These are phyloP conservation scores for Vulpes vulpes DNA, from an alignment of 2,113 vertebrate genomes.

Conservation along the genomic window DNA sequence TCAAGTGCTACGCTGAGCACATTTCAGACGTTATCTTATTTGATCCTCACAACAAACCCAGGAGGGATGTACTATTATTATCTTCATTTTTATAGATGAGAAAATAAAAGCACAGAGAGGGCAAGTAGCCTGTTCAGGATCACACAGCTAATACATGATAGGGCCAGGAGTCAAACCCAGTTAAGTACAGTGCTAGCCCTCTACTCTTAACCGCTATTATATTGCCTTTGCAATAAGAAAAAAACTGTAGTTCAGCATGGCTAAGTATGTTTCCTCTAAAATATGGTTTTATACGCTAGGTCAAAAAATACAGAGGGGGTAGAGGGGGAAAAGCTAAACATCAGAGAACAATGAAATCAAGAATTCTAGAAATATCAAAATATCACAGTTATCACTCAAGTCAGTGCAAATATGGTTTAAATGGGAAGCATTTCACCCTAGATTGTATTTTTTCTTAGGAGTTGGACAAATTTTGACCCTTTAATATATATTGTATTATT, in stretches of 20 bases:
- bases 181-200: no score
- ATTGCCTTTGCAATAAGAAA: background rate
- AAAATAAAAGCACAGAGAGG: background rate
- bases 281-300: background rate
- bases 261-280: background rate
- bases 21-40: background rate
- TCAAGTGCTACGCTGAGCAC: background rate
- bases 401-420: background rate
- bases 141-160: background rate
- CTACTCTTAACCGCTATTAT: no score
- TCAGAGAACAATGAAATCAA: background rate
- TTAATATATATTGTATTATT: rapidly evolving
- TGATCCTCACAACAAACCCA: background rate
- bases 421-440: background rate
- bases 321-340: background rate
- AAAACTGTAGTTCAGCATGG: background rate
- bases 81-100: background rate
- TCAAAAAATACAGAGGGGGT: background rate
- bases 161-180: background rate
- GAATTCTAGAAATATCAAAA: background rate
- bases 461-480: background rate
- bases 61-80: background rate
- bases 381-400: background rate
- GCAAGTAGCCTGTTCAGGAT: background rate
- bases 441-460: background rate